Percentiles rank a stretch among this genome's conserved stretches.
Conservation (phyloP, 2,113 vertebrate species). For the Morone saxatilis region DNA sequence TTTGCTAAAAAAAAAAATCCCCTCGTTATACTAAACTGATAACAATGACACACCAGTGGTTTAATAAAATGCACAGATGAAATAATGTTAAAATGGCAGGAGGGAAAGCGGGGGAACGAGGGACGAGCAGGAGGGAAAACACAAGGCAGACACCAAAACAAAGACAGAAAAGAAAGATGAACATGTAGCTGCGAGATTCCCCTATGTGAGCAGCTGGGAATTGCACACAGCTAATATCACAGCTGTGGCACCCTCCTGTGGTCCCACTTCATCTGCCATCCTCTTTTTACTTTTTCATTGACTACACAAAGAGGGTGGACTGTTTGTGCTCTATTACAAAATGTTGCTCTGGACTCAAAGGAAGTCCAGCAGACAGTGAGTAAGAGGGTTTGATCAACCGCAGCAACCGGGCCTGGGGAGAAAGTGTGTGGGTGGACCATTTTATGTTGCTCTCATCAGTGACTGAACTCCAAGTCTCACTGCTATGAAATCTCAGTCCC, state of each 20-base stretch:
- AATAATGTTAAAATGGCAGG: constrained; percentile 15
- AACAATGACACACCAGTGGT: constrained; percentile 26
- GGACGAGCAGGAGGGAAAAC: constrained; percentile 17
- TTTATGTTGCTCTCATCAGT: constrained; percentile 46
- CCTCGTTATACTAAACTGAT: constrained; percentile 16
- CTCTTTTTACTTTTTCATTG: constrained; percentile 12
- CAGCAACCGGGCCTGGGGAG: constrained; percentile 39
- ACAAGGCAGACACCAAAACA: constrained; percentile 36
- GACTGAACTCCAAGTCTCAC: constrained; percentile 38
- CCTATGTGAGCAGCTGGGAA: constrained; percentile 24
- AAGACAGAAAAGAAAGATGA: constrained; percentile 25
- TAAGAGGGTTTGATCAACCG: constrained; percentile 69
- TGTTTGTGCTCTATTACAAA: constrained; percentile 23
- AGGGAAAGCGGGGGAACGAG: neutral
- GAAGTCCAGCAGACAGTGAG: constrained; percentile 79
- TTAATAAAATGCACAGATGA: constrained; percentile 37
- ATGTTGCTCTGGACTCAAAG: constrained; percentile 55
- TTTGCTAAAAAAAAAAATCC: constrained; percentile 27
- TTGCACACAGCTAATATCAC: constrained; percentile 35
- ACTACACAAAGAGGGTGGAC: constrained; percentile 26
- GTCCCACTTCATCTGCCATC: constrained; percentile 14
- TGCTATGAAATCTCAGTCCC: constrained; percentile 27
- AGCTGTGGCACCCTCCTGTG: constrained; percentile 52
- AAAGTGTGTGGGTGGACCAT: constrained; percentile 55
- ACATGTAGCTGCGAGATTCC: constrained; percentile 11